phyloP scores from a whole-genome alignment of 2,113 vertebrate genomes.

The Ifrita kowaldi region DNA sequence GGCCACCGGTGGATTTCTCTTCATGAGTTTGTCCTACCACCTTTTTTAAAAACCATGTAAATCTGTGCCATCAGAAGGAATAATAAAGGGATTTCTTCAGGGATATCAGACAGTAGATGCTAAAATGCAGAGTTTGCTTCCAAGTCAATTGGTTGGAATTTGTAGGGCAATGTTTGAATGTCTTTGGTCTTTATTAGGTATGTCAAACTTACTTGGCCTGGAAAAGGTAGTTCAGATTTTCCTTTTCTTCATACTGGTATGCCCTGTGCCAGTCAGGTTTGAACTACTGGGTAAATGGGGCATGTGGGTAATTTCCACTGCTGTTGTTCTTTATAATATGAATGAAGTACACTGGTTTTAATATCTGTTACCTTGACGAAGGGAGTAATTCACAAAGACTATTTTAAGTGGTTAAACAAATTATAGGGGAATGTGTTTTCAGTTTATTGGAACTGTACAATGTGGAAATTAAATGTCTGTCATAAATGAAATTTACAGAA shows the following conservation, averaged over 20 bases:
- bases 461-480: constrained; percentile 14
- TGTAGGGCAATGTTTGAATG: not conserved
- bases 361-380: not conserved
- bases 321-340: not conserved
- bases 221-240: not conserved
- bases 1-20: not conserved
- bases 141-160: not conserved
- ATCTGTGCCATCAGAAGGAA: not conserved
- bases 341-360: not conserved
- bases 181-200: not conserved
- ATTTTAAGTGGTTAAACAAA: not conserved
- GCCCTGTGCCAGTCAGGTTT: not conserved
- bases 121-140: not conserved
- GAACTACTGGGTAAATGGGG: not conserved
- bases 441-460: not conserved
- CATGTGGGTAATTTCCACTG: not conserved
- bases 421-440: not conserved
- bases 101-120: not conserved
- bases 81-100: not conserved
- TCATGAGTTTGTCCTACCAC: not conserved
- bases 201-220: not conserved
- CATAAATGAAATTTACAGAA: not conserved
- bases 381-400: not conserved
- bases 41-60: not conserved
- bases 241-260: not conserved